Evolutionary conservation across 2,888 invertebrate species (phyloP).

Genomic region (Dromius quadrimaculatus): DNA sequence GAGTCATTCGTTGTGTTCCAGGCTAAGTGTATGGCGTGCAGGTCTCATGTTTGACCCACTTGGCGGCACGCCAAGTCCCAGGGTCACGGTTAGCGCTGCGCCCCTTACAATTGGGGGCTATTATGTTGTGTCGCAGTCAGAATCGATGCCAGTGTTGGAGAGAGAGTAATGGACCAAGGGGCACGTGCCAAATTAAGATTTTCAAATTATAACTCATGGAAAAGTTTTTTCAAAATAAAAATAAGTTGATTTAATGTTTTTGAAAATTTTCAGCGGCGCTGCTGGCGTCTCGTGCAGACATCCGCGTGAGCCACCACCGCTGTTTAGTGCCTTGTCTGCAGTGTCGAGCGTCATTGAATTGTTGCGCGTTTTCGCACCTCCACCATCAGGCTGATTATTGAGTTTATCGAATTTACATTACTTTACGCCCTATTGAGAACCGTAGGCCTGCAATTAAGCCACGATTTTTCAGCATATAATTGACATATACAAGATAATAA

Average conservation of each 20-base stretch:
- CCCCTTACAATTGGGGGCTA: neutral
- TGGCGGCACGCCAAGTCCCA: conserved; percentile 54
- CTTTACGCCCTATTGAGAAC: neutral
- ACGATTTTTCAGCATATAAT: too few species aligned
- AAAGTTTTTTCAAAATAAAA: neutral
- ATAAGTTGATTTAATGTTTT: neutral
- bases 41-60: conserved; percentile 41
- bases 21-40: neutral
- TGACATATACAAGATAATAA: too few species aligned
- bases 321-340: neutral
- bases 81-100: conserved; percentile 54
- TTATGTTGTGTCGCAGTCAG: conserved; percentile 16
- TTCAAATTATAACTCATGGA: neutral
- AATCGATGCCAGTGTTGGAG: conserved; percentile 5
- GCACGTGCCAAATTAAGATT: neutral
- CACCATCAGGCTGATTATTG: neutral
- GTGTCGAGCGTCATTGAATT: conserved; percentile 1
- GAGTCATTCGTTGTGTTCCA: neutral
- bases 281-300: neutral
- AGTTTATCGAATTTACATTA: conserved; percentile 8
- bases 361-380: conserved; percentile 21
- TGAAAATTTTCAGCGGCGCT: neutral
- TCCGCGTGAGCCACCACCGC: neutral
- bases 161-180: neutral
- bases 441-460: neutral